Percentiles rank a stretch among this genome's conserved stretches.
Conservation (phyloP, 2,113 vertebrate genomes). For the Dendropsophus ebraccatus region DNA sequence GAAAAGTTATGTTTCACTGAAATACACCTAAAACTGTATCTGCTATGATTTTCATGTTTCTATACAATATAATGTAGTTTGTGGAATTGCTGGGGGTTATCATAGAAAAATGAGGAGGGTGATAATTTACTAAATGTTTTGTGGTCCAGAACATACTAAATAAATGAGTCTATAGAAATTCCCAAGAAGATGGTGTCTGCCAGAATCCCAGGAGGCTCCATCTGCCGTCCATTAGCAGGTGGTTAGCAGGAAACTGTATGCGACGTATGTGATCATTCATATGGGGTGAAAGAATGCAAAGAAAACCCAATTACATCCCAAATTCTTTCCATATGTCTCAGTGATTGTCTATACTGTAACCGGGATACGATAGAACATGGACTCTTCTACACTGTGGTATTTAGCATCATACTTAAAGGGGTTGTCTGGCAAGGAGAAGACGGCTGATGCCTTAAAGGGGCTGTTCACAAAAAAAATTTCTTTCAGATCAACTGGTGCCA, state of each 20-base stretch:
- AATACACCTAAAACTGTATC: too few relatives aligned
- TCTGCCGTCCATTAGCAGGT: background rate
- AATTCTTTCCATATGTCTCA: background rate
- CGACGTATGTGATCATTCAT: background rate
- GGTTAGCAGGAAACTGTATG: background rate
- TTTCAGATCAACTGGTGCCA: too few relatives aligned
- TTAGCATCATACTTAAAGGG: background rate
- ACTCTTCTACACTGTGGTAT: background rate
- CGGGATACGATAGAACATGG: background rate
- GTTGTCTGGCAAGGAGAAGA: too few relatives aligned
- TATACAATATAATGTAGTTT: too few relatives aligned
- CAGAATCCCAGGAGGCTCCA: background rate
- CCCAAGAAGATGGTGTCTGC: background rate
- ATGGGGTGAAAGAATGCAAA: background rate
- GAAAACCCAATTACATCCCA: background rate
- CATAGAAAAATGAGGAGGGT: background rate
- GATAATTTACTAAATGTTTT: background rate
- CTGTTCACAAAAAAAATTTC: too few relatives aligned
- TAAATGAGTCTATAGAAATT: conserved; percentile 16
- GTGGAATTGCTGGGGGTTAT: too few relatives aligned
- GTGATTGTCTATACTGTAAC: background rate
- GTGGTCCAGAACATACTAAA: background rate
- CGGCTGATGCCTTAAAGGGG: too few relatives aligned
- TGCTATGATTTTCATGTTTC: too few relatives aligned
- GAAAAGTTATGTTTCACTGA: too few relatives aligned